Percentiles rank a stretch among this genome's conserved stretches.
These are phyloP conservation scores for Cladorhizidae sp. DNA, from an alignment of 37 sponge, comb jelly and placozoan genomes.

Conservation along the genomic window DNA sequence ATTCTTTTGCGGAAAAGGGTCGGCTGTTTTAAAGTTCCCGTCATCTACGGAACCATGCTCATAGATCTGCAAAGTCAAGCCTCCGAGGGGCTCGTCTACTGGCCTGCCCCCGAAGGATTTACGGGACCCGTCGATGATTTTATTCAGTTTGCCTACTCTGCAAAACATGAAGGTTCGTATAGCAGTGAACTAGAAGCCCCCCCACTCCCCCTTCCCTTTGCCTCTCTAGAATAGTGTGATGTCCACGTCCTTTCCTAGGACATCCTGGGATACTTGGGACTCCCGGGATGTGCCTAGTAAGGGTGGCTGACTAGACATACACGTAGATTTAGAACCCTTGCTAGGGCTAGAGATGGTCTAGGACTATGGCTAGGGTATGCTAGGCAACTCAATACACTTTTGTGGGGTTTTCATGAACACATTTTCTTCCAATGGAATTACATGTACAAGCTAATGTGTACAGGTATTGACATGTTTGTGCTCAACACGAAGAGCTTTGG, in stretches of 20 bases:
- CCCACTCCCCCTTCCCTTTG: too few species aligned
- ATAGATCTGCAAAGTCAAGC: slow-evolving; percentile 65
- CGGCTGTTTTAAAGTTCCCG: slow-evolving; percentile 79
- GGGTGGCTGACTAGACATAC: too few species aligned
- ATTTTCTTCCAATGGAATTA: background rate
- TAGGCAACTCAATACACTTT: too few species aligned
- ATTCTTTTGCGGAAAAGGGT: slow-evolving; percentile 36
- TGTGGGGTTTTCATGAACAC: background rate
- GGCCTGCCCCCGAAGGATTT: slow-evolving; percentile 66
- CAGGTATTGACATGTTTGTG: slow-evolving; percentile 75
- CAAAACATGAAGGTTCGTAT: slow-evolving; percentile 53
- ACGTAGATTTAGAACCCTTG: background rate
- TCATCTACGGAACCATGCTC: slow-evolving; percentile 81
- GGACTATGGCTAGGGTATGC: too few species aligned
- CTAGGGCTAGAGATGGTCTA: background rate
- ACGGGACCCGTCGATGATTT: slow-evolving; percentile 79
- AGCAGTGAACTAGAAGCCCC: too few species aligned
- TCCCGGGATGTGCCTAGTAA: too few species aligned
- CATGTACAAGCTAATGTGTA: background rate
- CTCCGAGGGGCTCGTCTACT: slow-evolving; percentile 60
- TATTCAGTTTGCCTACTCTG: slow-evolving; percentile 78
- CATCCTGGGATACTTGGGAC: too few species aligned
- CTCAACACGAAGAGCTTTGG: slow-evolving; percentile 69
- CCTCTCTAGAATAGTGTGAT: background rate
- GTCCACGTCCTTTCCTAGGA: too few species aligned